Percentiles rank a stretch among this genome's conserved stretches.
Conservation (phyloP, 1,140 invertebrate genomes). For the Mya arenaria region DNA sequence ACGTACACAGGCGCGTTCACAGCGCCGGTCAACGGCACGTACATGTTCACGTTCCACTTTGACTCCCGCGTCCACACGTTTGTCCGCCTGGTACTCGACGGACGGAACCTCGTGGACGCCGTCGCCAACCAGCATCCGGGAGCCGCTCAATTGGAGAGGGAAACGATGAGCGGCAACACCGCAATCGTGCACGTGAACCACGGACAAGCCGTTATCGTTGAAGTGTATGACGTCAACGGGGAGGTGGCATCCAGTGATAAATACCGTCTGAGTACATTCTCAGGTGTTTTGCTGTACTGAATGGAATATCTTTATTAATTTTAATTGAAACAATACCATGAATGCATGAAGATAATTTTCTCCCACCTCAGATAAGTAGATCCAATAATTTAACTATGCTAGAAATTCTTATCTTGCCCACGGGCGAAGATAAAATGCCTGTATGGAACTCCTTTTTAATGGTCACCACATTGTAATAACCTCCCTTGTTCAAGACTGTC, state of each 20-base stretch:
- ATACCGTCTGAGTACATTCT: slow-evolving; percentile 17
- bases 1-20: slow-evolving; percentile 4
- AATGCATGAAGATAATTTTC: too few relatives aligned
- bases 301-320: too few relatives aligned
- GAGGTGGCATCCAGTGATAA: slow-evolving; percentile 15
- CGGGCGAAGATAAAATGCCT: too few relatives aligned
- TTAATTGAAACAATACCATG: too few relatives aligned
- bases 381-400: too few relatives aligned
- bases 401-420: too few relatives aligned
- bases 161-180: background rate
- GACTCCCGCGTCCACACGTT: background rate
- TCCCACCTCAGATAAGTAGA: too few relatives aligned
- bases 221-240: slow-evolving; percentile 6
- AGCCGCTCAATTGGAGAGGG: background rate
- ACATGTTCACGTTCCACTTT: slow-evolving; percentile 5
- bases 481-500: too few relatives aligned
- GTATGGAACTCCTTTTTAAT: too few relatives aligned
- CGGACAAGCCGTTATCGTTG: slow-evolving; percentile 6
- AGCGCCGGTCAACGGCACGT: slow-evolving; percentile 3
- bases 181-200: background rate
- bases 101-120: background rate
- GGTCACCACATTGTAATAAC: too few relatives aligned
- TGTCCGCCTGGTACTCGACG: background rate
- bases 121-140: background rate
- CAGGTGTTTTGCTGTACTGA: background rate